Base-by-base conservation (phyloP, 1,140 invertebrate species). In the Wasmannia auropunctata region DNA sequence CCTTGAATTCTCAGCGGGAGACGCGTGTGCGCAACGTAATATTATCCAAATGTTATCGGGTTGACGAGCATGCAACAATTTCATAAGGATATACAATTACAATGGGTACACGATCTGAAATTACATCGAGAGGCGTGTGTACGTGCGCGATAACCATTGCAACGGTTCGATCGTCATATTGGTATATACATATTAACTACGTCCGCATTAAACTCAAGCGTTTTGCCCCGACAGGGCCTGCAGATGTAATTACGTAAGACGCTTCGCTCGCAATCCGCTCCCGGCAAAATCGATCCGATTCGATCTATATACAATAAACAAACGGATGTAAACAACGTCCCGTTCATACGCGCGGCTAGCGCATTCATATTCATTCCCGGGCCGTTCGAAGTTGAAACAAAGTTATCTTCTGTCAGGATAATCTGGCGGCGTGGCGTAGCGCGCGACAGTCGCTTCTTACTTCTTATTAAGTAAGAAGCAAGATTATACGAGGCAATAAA, bases 381-480 rank as follows among this genome's bases (percentile, higher is more conserved):
- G 43, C 11, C 54, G 4, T 40, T 77, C 37, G 16, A 16, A 25
- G 56, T 67, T 67, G 40, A 67, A 77, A 43, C 25, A 43, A 76
- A 77, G 25, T 56, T 60, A 77, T 77, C 37, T 51, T 19, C 60
- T 7, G 31, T 80, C 62, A 25, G 62, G 63, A 40, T 80, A 69
- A 80, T 67, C 62, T 49, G 65, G 62, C 14, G 43, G 31, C 16
- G 31, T 37, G 31, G 11, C 4, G 56, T 34, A 19, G 56, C 56
- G 40, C 56, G 40, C 43, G 62, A 60, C 58, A 11, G 28, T 19
- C 60, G 63, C 1, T 14, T 49, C 28, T 63, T 19, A n/a, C 54
- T 79, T n/a, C 40, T 79, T 80, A 67, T 69, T 80, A 54, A 69
- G 76, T n/a, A n/a, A n/a, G n/a, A n/a, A n/a, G n/a, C n/a, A n/a